These are phyloP conservation scores for Oasisia sp. DNA, from an alignment of 2,888 invertebrate species.

Conservation along the genomic window DNA sequence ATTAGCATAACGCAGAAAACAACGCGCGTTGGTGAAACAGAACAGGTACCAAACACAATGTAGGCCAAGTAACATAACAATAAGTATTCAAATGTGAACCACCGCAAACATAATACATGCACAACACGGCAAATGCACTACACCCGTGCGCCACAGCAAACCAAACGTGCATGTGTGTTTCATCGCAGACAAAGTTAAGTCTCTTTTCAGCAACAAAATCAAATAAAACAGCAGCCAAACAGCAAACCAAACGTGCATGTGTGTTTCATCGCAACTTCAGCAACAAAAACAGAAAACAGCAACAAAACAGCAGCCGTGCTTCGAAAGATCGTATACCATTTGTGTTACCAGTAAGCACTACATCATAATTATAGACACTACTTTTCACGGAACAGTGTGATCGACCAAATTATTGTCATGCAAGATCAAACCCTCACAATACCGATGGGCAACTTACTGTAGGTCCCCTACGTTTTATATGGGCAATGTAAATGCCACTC, in stretches of 20 bases:
- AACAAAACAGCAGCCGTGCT: not conserved
- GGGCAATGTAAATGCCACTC: not conserved
- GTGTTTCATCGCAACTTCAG: too few species aligned
- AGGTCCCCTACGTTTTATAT: not conserved
- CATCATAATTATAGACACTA: not conserved
- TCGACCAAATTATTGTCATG: not conserved
- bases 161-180: not conserved
- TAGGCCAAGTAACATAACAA: not conserved
- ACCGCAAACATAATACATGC: not conserved
- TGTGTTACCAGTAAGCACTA: not conserved
- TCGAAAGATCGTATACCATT: not conserved
- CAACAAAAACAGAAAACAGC: too few species aligned
- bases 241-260: too few species aligned
- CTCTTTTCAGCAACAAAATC: not conserved
- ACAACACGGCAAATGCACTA: not conserved
- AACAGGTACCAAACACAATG: not conserved
- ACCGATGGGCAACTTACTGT: not conserved
- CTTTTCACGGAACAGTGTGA: not conserved
- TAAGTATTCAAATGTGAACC: not conserved
- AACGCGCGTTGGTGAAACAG: not conserved
- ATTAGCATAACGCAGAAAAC: not conserved
- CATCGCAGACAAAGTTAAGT: not conserved
- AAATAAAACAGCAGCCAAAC: not conserved
- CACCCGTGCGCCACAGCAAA: not conserved
- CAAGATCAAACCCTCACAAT: not conserved